Percentiles rank a stretch among this genome's conserved stretches.
Conservation (phyloP, 2,888 invertebrate species). For the Troglohyphantes excavatus region DNA sequence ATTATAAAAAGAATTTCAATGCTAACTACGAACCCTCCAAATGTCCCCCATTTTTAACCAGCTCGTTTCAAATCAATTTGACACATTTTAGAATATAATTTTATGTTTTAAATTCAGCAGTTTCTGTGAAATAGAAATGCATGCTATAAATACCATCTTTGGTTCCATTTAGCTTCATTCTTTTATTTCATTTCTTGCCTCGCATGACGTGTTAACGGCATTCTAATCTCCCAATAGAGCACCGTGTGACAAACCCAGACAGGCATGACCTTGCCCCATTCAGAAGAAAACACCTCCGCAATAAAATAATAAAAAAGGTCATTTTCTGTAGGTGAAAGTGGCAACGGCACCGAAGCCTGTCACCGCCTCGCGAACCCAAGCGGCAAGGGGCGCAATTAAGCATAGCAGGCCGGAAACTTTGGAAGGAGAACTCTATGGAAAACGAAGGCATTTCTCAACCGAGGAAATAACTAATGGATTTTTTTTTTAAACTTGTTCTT, state of each 20-base stretch:
- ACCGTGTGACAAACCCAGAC: not conserved
- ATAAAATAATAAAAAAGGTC: not conserved
- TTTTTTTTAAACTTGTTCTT: conserved; percentile 20
- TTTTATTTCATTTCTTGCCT: too few species aligned
- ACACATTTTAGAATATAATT: too few species aligned
- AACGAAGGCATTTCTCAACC: conserved; percentile 18
- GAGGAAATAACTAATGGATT: conserved; percentile 43
- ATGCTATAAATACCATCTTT: too few species aligned
- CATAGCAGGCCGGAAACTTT: not conserved
- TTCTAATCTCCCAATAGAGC: not conserved
- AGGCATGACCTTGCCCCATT: not conserved
- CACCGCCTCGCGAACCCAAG: conserved; percentile 48
- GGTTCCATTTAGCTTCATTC: too few species aligned
- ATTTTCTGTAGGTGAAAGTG: conserved; percentile 7
- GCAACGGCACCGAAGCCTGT: conserved; percentile 44
- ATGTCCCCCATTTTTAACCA: too few species aligned
- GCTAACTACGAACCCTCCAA: too few species aligned
- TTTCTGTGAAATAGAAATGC: too few species aligned
- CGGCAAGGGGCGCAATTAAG: conserved; percentile 42
- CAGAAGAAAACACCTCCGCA: not conserved
- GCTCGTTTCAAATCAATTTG: too few species aligned
- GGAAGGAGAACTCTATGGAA: conserved; percentile 50
- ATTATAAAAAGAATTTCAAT: too few species aligned
- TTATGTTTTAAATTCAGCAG: too few species aligned
- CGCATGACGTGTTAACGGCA: conserved; percentile 5